phyloP scores from a whole-genome alignment of 2,888 invertebrate species.

The Trachelus tabidus region DNA sequence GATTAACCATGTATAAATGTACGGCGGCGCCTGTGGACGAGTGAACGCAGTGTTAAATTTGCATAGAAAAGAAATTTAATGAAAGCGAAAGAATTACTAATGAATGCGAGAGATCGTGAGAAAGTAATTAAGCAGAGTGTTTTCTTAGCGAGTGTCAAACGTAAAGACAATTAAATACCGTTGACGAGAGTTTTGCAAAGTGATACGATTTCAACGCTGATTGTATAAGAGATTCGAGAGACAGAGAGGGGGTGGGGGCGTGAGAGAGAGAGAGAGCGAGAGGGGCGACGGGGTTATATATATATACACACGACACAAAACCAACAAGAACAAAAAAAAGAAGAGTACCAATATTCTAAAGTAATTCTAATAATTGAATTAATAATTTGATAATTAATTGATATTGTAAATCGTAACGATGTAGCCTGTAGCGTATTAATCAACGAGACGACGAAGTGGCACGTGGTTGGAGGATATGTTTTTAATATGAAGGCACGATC shows the following conservation, averaged over 20 bases:
- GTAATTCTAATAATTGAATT: slow-evolving; percentile 66
- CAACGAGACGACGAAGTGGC: slow-evolving; percentile 44
- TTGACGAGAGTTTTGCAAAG: not conserved
- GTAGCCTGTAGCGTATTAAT: slow-evolving; percentile 62
- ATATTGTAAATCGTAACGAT: slow-evolving; percentile 64
- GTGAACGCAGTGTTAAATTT: not conserved
- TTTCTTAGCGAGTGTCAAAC: not conserved
- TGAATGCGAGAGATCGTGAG: slow-evolving; percentile 22
- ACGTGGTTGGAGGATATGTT: slow-evolving; percentile 40
- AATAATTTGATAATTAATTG: slow-evolving; percentile 66
- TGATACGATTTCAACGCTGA: not conserved
- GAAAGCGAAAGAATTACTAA: slow-evolving; percentile 13
- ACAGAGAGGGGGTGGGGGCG: too few relatives aligned
- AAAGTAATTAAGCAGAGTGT: slow-evolving; percentile 1
- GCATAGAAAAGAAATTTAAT: not conserved
- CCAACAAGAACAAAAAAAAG: slow-evolving; percentile 41
- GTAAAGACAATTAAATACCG: not conserved
- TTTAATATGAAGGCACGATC: slow-evolving; percentile 46
- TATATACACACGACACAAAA: slow-evolving; percentile 22
- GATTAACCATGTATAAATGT: not conserved
- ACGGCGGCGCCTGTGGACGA: not conserved
- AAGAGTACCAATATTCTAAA: slow-evolving; percentile 67
- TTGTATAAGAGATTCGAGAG: not conserved
- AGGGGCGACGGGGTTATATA: not conserved
- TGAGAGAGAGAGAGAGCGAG: not conserved